phyloP scores from a whole-genome alignment of 1,140 invertebrate genomes.

The Rhynchophorus ferrugineus region DNA sequence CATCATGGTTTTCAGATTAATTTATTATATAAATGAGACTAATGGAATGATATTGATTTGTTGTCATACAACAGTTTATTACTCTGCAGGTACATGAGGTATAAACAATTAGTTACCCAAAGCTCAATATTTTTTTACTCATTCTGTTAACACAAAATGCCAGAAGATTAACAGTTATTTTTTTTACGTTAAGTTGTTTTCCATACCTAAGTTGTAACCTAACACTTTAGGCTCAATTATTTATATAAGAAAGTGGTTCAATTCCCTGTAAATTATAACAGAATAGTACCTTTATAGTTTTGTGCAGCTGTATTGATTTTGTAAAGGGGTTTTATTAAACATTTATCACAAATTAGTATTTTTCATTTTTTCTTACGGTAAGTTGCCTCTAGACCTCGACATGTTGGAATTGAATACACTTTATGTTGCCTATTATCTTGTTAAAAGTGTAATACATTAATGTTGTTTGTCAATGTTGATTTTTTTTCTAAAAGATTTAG shows the following conservation, averaged over 20 bases:
- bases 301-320: neutral
- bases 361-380: no score
- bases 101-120: slow-evolving; percentile 17
- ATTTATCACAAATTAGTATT: no score
- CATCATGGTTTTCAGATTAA: no score
- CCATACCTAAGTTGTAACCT: neutral
- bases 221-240: neutral
- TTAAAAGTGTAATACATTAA: slow-evolving; percentile 19
- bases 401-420: slow-evolving; percentile 1
- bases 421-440: slow-evolving; percentile 9
- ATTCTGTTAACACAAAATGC: slow-evolving; percentile 13
- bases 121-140: slow-evolving; percentile 16
- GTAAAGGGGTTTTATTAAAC: neutral
- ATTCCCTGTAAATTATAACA: neutral
- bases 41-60: no score
- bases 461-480: slow-evolving; percentile 18
- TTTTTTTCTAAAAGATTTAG: slow-evolving; percentile 2
- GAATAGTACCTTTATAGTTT: neutral
- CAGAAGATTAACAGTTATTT: slow-evolving; percentile 1
- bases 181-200: slow-evolving; percentile 12
- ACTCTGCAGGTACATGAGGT: slow-evolving; percentile 17
- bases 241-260: neutral
- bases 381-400: slow-evolving; percentile 3
- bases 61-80: neutral
- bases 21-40: no score